phyloP scores from a whole-genome alignment of 1,140 invertebrate species.

The Drosophila jambulina region DNA sequence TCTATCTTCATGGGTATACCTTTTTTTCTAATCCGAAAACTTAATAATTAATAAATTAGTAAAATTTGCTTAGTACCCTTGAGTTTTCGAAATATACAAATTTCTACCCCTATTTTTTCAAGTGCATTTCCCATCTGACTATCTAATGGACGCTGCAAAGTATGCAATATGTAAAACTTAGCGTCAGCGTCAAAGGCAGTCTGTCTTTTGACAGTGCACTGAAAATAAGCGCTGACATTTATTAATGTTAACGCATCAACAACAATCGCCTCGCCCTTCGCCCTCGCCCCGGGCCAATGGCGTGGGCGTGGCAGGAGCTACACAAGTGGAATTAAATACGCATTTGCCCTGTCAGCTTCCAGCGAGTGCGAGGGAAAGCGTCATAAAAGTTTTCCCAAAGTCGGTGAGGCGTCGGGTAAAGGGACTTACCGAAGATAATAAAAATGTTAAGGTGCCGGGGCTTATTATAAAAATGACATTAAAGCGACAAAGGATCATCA shows the following conservation, averaged over 20 bases:
- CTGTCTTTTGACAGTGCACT: slow-evolving; percentile 44
- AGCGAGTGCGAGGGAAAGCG: slow-evolving; percentile 14
- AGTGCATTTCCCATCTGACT: slow-evolving; percentile 1
- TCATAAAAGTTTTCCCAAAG: slow-evolving; percentile 63
- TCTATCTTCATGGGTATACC: too few species aligned
- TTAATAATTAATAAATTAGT: too few species aligned
- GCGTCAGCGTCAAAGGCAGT: neutral
- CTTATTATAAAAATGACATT: slow-evolving; percentile 81
- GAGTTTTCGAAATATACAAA: neutral
- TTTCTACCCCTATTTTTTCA: neutral
- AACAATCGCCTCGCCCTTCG: slow-evolving; percentile 36
- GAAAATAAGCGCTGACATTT: slow-evolving; percentile 69
- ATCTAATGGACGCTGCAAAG: slow-evolving; percentile 41
- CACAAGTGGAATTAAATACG: slow-evolving; percentile 76
- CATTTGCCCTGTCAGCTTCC: slow-evolving; percentile 74
- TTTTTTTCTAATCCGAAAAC: too few species aligned
- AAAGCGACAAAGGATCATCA: slow-evolving; percentile 54
- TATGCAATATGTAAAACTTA: slow-evolving; percentile 66
- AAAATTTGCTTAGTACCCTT: too few species aligned
- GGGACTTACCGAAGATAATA: slow-evolving; percentile 56
- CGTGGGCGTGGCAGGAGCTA: slow-evolving; percentile 54
- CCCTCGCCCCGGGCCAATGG: slow-evolving; percentile 13
- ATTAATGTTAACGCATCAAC: slow-evolving; percentile 75
- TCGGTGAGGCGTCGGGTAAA: slow-evolving; percentile 16
- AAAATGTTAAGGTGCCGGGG: slow-evolving; percentile 75